Conservation (phyloP, 2,113 vertebrate genomes). For the Pteropus alecto region DNA sequence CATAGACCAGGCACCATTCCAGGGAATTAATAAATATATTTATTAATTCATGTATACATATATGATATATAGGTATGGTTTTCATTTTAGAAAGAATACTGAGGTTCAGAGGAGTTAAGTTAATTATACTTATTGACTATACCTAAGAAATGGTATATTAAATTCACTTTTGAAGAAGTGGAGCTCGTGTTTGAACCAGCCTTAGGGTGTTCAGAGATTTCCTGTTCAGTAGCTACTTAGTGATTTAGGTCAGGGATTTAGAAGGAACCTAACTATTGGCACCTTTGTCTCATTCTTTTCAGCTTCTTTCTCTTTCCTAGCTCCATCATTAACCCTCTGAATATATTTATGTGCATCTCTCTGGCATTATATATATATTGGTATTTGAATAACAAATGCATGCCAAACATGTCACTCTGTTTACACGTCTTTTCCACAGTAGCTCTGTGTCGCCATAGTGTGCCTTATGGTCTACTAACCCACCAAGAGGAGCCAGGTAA, state of each 20-base stretch:
- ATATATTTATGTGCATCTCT: too few species aligned
- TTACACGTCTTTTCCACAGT: neutral
- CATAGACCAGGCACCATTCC: neutral
- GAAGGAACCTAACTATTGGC: neutral
- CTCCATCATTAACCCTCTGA: too few species aligned
- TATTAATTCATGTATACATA: neutral
- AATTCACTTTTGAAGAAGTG: neutral
- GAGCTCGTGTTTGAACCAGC: neutral
- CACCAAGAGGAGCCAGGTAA: slow-evolving; percentile 54
- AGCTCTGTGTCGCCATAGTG: slow-evolving; percentile 25
- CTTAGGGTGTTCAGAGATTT: neutral
- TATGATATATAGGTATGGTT: neutral
- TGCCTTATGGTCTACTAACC: slow-evolving; percentile 55
- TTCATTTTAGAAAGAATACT: neutral
- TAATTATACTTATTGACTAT: neutral
- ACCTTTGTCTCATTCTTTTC: neutral
- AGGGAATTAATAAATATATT: neutral
- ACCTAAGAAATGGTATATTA: neutral
- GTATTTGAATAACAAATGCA: neutral
- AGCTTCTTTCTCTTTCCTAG: neutral
- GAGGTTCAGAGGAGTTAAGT: neutral
- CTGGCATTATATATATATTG: too few species aligned
- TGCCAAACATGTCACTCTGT: neutral
- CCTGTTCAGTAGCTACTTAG: neutral
- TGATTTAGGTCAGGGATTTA: neutral